Evolutionary conservation across 2,797 vertebrate species (phyloP), one percentile per base, ranked within the genome.

Genomic region (Sebastes miniatus): DNA sequence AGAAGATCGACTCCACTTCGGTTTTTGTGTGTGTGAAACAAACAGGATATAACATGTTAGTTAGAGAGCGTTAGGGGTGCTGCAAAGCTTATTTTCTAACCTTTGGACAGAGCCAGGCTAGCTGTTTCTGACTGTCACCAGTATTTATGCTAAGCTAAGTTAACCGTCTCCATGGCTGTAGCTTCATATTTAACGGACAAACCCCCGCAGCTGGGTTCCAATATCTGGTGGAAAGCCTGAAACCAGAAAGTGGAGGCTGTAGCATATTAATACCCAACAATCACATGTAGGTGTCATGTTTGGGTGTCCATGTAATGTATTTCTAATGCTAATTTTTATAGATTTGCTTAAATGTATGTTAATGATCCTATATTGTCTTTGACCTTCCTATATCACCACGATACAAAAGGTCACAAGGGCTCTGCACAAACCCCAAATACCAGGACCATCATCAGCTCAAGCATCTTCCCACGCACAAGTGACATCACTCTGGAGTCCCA

Each of bases 391-490:
- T 43, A 9, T 34, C 2, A 62, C 73, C 52, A 64, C 31, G 27
- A 4, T 6, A n/a, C 36, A 25, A 83, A 90, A 89, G 67, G 81
- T 89, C 69, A 85, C 31, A 71, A 24, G 11, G 29, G 32, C 24
- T 58, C 3, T 16, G 29, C 64, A n/a, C 27, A 72, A 81, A 76
- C 63, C 76, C 31, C 57, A 84, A 87, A 83, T 83, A 85, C 56
- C 69, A 79, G 64, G 50, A 73, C 59, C 56, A 76, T 69, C 79
- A 56, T 80, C 76, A 80, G n/a, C n/a, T 64, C 36, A 11, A 18
- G 5, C 20, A 6, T 62, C 69, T 13, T 69, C 89, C 84, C 78
- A 76, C 87, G 1, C 77, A 32, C 57, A 32, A 32, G 12, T 12
- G 10, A 65, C 81, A 62, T 63, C 62, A 77, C 61, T 65, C 29